Conservation (phyloP, 2,888 invertebrate genomes). For the Mechanitis mazaeus region DNA sequence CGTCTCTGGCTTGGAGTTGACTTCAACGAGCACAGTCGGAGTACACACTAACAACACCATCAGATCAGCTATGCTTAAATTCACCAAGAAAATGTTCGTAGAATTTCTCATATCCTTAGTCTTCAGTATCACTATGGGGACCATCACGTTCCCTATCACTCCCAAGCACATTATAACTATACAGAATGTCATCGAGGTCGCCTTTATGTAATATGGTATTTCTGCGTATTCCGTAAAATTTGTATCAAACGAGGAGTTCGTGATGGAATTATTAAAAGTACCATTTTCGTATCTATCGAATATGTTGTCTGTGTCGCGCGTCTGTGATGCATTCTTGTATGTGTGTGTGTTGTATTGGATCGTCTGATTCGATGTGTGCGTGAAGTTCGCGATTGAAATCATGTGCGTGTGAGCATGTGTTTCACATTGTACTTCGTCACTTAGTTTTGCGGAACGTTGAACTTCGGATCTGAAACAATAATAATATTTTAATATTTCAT, state of each 20-base stretch:
- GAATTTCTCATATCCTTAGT: slow-evolving; percentile 96
- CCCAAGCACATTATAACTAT: slow-evolving; percentile 92
- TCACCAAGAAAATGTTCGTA: slow-evolving; percentile 95
- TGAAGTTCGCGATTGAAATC: slow-evolving; percentile 65
- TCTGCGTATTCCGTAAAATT: slow-evolving; percentile 72
- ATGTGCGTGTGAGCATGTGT: slow-evolving; percentile 49
- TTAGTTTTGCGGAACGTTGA: slow-evolving; percentile 17
- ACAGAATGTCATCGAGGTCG: slow-evolving; percentile 92
- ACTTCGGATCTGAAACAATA: slow-evolving; percentile 29
- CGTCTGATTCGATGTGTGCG: slow-evolving; percentile 50
- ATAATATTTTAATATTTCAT: background rate
- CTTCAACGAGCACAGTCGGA: slow-evolving; percentile 95
- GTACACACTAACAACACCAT: slow-evolving; percentile 94
- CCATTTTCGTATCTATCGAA: slow-evolving; percentile 36
- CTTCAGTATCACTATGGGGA: slow-evolving; percentile 93
- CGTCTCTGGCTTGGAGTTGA: slow-evolving; percentile 92
- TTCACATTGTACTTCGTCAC: slow-evolving; percentile 51
- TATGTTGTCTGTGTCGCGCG: slow-evolving; percentile 31
- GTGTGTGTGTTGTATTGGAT: slow-evolving; percentile 41
- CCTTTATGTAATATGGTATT: slow-evolving; percentile 90
- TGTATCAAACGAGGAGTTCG: slow-evolving; percentile 44
- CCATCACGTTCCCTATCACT: slow-evolving; percentile 94
- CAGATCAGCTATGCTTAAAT: slow-evolving; percentile 93
- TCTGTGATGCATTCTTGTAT: slow-evolving; percentile 46
- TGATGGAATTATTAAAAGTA: slow-evolving; percentile 40